Conservation (phyloP, 2,888 invertebrate species). For the Drosophila rubida region DNA sequence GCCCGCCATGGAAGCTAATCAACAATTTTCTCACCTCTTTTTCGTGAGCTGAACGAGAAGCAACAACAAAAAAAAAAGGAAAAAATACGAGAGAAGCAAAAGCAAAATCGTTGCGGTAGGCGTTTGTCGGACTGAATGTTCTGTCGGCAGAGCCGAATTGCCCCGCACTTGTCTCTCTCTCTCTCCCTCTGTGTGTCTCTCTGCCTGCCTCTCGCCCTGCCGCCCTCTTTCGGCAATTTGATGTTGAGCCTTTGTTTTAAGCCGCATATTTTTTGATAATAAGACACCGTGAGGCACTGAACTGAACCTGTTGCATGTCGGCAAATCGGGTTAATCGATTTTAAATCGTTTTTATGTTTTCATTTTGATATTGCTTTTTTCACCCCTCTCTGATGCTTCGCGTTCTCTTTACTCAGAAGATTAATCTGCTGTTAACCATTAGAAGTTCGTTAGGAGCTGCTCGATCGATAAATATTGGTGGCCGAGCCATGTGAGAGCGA, state of each 20-base stretch:
- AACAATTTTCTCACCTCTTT: conserved; percentile 85
- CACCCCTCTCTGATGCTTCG: not conserved
- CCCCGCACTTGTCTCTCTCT: conserved; percentile 6
- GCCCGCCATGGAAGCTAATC: conserved; percentile 84
- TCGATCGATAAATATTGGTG: not conserved
- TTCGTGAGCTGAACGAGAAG: conserved; percentile 71
- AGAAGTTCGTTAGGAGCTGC: conserved; percentile 69
- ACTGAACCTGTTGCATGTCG: conserved; percentile 82
- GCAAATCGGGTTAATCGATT: conserved; percentile 84
- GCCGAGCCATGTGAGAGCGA: not conserved
- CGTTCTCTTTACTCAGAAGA: conserved; percentile 47
- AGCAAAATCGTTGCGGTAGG: conserved; percentile 74
- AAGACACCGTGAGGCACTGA: conserved; percentile 49
- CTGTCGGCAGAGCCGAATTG: conserved; percentile 79
- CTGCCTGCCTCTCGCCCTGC: not conserved
- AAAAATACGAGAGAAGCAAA: not conserved
- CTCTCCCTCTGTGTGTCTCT: not conserved
- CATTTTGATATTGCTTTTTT: conserved; percentile 70
- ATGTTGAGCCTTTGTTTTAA: conserved; percentile 79
- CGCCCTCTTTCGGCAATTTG: conserved; percentile 16
- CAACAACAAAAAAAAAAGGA: conserved; percentile 13
- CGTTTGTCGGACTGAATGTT: conserved; percentile 83
- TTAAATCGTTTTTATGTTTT: conserved; percentile 84
- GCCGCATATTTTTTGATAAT: conserved; percentile 74
- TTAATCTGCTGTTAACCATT: conserved; percentile 73